These are phyloP conservation scores for Barnardius zonarius DNA, from an alignment of 2,113 vertebrate genomes.

Conservation along the genomic window DNA sequence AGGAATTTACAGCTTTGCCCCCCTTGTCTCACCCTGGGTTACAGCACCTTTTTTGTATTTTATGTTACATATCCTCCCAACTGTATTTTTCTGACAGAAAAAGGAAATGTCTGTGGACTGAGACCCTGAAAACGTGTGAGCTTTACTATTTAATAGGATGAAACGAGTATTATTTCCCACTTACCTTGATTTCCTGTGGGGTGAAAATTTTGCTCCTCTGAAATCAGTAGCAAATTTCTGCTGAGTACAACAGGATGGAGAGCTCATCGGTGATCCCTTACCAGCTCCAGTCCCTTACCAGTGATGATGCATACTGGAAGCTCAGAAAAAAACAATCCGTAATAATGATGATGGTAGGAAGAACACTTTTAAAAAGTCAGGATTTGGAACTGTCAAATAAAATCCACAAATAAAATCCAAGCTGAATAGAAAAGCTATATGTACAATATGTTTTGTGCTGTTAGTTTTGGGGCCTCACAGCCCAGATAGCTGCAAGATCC, in stretches of 20 bases:
- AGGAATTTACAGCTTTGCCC: slow-evolving; percentile 58
- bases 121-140: slow-evolving; percentile 19
- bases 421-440: background rate
- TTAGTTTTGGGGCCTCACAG: slow-evolving; percentile 17
- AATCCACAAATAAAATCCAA: slow-evolving; percentile 10
- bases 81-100: slow-evolving; percentile 52
- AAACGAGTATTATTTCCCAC: slow-evolving; percentile 47
- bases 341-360: background rate
- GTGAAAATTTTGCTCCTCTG: background rate
- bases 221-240: background rate
- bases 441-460: background rate
- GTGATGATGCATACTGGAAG: background rate
- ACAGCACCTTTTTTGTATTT: slow-evolving; percentile 41
- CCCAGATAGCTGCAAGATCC: slow-evolving; percentile 24
- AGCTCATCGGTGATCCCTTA: background rate
- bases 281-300: background rate
- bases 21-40: slow-evolving; percentile 4
- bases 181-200: slow-evolving; percentile 21
- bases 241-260: background rate
- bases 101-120: slow-evolving; percentile 52
- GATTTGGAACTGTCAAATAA: slow-evolving; percentile 9
- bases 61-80: slow-evolving; percentile 8
- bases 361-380: background rate
- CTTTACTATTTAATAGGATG: slow-evolving; percentile 45
- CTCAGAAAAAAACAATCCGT: background rate